Percentiles rank a stretch among this genome's conserved stretches.
phyloP scores from a whole-genome alignment of 2,888 invertebrate species.

The Flexamia atlantica region DNA sequence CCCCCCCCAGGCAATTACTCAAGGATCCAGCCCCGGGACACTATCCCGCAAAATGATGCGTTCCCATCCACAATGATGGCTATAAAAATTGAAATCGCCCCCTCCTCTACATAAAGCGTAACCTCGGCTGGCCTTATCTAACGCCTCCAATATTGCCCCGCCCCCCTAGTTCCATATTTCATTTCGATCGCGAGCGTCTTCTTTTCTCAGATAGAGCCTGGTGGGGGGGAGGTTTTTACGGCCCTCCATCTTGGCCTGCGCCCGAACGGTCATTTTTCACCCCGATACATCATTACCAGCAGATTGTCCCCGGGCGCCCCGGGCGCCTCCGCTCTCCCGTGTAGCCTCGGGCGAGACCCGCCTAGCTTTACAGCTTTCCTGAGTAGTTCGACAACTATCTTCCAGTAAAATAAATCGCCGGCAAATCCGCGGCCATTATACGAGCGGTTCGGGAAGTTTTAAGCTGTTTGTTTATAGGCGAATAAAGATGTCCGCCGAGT shows the following conservation, averaged over 20 bases:
- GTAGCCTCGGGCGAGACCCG: not conserved
- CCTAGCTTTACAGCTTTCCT: not conserved
- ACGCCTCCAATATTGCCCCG: conserved; percentile 71
- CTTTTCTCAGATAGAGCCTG: conserved; percentile 63
- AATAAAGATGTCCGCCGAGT: conserved; percentile 55
- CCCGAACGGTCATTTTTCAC: conserved; percentile 55
- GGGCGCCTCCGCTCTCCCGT: conserved; percentile 8
- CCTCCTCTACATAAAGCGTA: conserved; percentile 64
- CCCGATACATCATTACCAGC: conserved; percentile 41
- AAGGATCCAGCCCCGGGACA: conserved; percentile 43
- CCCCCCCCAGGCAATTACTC: conserved; percentile 56
- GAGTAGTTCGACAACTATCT: conserved; percentile 40
- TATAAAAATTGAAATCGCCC: conserved; percentile 69
- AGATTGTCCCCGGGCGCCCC: conserved; percentile 27
- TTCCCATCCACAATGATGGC: conserved; percentile 66
- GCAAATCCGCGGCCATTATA: conserved; percentile 54
- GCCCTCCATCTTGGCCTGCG: conserved; percentile 48
- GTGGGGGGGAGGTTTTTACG: conserved; percentile 32
- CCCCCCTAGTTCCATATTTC: conserved; percentile 68
- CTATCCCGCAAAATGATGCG: conserved; percentile 63
- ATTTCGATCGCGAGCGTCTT: conserved; percentile 69
- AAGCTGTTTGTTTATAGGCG: conserved; percentile 58
- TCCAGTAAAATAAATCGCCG: conserved; percentile 45
- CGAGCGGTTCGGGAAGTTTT: conserved; percentile 46
- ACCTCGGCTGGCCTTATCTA: conserved; percentile 68